These are phyloP conservation scores for Actinia equina DNA, from an alignment of 64 coral and sea anemone genomes.

Conservation along the genomic window DNA sequence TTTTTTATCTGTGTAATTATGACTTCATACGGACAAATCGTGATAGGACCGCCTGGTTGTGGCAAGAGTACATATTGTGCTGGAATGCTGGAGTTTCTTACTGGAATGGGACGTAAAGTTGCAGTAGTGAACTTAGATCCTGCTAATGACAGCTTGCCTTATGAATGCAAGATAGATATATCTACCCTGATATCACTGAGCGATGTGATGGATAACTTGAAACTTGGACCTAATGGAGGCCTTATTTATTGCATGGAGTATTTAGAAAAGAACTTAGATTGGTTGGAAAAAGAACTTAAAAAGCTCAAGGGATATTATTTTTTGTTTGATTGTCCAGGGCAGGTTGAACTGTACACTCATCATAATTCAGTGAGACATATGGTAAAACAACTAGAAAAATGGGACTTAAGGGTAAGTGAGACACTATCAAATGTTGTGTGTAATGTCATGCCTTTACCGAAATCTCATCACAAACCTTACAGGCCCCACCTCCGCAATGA, in stretches of 20 bases:
- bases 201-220: constrained; percentile 98
- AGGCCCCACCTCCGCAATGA: too few species aligned
- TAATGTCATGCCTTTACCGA: too few species aligned
- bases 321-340: constrained; percentile 93
- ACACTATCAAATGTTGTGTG: too few species aligned
- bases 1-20: constrained; percentile 17
- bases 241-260: constrained; percentile 99
- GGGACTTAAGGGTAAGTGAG: constrained; percentile 83
- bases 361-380: constrained; percentile 86
- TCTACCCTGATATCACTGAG: constrained; percentile 62
- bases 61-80: constrained; percentile 98
- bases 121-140: constrained; percentile 89
- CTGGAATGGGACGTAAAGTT: constrained; percentile 80
- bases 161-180: constrained; percentile 82
- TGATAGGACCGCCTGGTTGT: constrained; percentile 94
- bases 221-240: constrained; percentile 93
- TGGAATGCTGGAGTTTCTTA: constrained; percentile 88
- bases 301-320: constrained; percentile 72
- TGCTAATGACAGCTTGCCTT: constrained; percentile 73
- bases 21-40: constrained; percentile 84
- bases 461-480: too few species aligned
- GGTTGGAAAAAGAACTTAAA: constrained; percentile 79
- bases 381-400: constrained; percentile 75
- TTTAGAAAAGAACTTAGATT: constrained; percentile 94
- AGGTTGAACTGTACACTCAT: constrained; percentile 96